Base-by-base conservation (phyloP, 2,888 invertebrate species). In the Hipparchia sbordonii region DNA sequence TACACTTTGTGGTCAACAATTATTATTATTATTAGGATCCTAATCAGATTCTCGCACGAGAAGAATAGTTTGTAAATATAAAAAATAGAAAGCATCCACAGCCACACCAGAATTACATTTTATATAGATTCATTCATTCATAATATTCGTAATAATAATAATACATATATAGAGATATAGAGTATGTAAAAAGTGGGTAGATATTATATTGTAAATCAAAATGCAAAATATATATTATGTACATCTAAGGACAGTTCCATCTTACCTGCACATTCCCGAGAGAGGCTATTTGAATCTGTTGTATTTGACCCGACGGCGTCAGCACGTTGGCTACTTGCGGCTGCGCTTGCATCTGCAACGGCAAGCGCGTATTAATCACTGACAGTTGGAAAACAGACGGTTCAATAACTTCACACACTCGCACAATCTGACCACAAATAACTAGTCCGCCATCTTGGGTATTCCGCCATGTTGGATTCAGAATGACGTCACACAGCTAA, bases 221-320 rank as follows among this genome's bases (percentile, higher is more conserved):
- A 10, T 60, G 59, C 59, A 39, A 39, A 60, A 10, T 10, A 39
- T 4, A 39, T 39, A 60, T 6, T 10, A 39, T 4, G 10, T 39
- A 60, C 2, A 6, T 10, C 6, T 9, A 10, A 1, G 10, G 12
- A 39, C 39, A 39, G 57, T 39, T 5, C 45, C 7, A 9, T 60
- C 74, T 86, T 82, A 94, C 94, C 92, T 94, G 94, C 2, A 94
- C 89, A 75, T 94, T 94, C 3, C 92, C 92, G 12, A 96, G 88
- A 2, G 96, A 96, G 0, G 97, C 95, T 74, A 98, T 95, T 88
- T 98, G 98, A 56, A 98, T 97, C 85, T 98, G 97, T 80, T 98
- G 98, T 72, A 98, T 96, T 84, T 98, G 98, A 0, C 98, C 98
- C 69, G 96, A 96, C 0, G 98, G 98, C 5, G 98, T 97, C n/a